Percentiles rank a stretch among this genome's conserved stretches.
Evolutionary conservation across 37 sponge, comb jelly and placozoan genomes (phyloP).

Genomic region (Spongilla lacustris): DNA sequence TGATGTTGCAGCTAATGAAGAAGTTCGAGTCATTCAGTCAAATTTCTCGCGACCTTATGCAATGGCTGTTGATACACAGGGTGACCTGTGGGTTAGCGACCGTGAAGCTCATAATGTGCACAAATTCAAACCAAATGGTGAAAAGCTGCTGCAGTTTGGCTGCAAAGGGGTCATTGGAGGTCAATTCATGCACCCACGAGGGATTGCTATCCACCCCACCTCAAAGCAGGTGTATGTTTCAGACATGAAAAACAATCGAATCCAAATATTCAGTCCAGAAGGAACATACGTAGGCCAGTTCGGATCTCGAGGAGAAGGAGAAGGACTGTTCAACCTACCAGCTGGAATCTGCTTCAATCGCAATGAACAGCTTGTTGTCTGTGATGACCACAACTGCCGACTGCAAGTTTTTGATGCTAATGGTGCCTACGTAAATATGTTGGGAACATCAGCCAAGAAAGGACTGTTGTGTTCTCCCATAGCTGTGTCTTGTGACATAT

Average conservation of each 20-base stretch:
- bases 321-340: conserved; percentile 43
- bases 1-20: conserved; percentile 9
- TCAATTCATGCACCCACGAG: conserved; percentile 60
- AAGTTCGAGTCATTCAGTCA: conserved; percentile 13
- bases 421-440: conserved; percentile 14
- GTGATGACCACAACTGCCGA: conserved; percentile 70
- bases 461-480: conserved; percentile 73
- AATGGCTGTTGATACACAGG: conserved; percentile 32
- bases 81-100: conserved; percentile 62
- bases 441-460: conserved; percentile 28
- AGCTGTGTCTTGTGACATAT: conserved; percentile 25
- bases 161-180: conserved; percentile 29
- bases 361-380: conserved; percentile 44
- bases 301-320: conserved; percentile 37
- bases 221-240: conserved; percentile 65
- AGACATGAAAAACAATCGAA: conserved; percentile 71
- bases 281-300: conserved; percentile 22
- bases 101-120: conserved; percentile 71
- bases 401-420: conserved; percentile 52
- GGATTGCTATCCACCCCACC: conserved; percentile 51
- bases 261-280: conserved; percentile 49
- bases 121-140: conserved; percentile 26
- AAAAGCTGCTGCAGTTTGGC: conserved; percentile 60
- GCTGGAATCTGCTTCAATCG: conserved; percentile 61
- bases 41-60: conserved; percentile 62